These are phyloP conservation scores for Nemopilema nomurai DNA, from an alignment of 30 jellyfish, hydroid and myxozoan species.

Conservation along the genomic window DNA sequence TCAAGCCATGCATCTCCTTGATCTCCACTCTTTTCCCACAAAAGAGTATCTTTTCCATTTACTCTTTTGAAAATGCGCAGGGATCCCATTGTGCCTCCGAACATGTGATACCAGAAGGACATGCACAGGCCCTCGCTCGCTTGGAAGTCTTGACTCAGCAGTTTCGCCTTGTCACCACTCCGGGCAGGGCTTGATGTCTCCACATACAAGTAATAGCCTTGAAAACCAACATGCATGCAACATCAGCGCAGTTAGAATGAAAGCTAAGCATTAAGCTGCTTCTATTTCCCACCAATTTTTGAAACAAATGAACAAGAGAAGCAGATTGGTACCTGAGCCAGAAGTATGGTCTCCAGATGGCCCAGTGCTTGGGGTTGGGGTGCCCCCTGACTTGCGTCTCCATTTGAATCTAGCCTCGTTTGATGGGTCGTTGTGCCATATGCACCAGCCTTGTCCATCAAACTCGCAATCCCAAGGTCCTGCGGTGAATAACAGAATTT, in stretches of 20 bases:
- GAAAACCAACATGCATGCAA: not conserved
- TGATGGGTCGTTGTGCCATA: slow-evolving; percentile 66
- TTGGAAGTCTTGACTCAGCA: slow-evolving; percentile 65
- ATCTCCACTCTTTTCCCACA: slow-evolving; percentile 78
- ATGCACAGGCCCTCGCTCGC: slow-evolving; percentile 60
- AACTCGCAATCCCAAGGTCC: slow-evolving; percentile 80
- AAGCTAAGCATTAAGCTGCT: not conserved
- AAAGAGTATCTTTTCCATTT: not conserved
- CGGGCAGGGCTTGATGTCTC: slow-evolving; percentile 93
- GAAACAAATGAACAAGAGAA: not conserved
- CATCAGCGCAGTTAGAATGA: no score
- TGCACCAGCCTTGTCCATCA: slow-evolving; percentile 84
- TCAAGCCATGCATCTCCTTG: slow-evolving; percentile 79
- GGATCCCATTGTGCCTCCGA: slow-evolving; percentile 75
- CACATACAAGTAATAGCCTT: slow-evolving; percentile 75
- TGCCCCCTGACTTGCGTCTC: slow-evolving; percentile 56
- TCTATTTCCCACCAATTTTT: not conserved
- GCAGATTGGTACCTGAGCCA: slow-evolving; percentile 49
- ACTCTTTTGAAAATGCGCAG: slow-evolving; percentile 38
- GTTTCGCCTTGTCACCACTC: slow-evolving; percentile 81
- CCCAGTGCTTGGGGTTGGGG: slow-evolving; percentile 77
- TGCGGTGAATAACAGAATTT: no score
- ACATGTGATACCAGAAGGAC: slow-evolving; percentile 87
- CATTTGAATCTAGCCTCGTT: slow-evolving; percentile 42
- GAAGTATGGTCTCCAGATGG: slow-evolving; percentile 80